Evolutionary conservation across 30 jellyfish, hydroid and myxozoan genomes (phyloP).

Genomic region (Hydractinia echinata): DNA sequence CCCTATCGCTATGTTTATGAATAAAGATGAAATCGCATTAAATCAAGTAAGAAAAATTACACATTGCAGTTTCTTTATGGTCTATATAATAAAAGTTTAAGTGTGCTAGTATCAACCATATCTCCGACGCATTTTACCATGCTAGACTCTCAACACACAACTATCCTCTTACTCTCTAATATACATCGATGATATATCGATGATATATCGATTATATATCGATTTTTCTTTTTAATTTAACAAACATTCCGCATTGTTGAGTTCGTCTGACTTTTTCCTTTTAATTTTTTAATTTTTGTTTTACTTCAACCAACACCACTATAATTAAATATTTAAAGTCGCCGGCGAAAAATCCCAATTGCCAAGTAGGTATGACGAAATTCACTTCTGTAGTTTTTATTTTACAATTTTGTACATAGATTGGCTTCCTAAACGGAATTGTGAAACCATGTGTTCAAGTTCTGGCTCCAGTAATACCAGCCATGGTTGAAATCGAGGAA

Average conservation of each 20-base stretch:
- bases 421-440: conserved; percentile 10
- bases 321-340: too few relatives aligned
- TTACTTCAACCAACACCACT: not conserved
- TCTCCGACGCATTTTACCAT: not conserved
- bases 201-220: not conserved
- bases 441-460: conserved; percentile 14
- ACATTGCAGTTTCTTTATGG: too few relatives aligned
- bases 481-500: not conserved
- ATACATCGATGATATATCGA: not conserved
- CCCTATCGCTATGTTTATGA: conserved; percentile 6
- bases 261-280: not conserved
- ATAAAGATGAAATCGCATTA: conserved; percentile 9
- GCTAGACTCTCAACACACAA: not conserved
- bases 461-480: not conserved
- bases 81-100: too few relatives aligned
- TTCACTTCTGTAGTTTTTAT: not conserved
- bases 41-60: conserved; percentile 5
- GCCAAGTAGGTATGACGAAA: not conserved
- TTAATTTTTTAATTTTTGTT: not conserved
- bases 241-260: not conserved
- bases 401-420: not conserved
- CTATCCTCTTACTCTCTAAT: not conserved
- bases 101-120: not conserved
- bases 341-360: not conserved
- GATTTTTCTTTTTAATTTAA: not conserved